Conservation (phyloP, 2,888 invertebrate genomes). For the Biston betularia region DNA sequence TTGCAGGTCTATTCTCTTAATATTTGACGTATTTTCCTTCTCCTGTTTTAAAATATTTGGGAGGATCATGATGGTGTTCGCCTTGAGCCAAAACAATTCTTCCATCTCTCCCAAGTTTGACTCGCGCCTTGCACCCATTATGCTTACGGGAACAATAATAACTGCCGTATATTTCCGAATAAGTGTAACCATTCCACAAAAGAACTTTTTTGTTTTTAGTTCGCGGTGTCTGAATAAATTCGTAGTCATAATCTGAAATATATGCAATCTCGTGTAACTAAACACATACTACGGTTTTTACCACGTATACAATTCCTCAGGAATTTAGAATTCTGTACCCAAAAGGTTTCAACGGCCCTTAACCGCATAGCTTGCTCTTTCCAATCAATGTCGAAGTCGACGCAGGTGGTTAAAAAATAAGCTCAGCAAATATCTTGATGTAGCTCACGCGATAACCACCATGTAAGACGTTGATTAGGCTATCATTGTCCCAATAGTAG, state of each 20-base stretch:
- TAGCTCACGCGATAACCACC: too few species aligned
- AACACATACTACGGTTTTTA: too few species aligned
- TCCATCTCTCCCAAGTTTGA: constrained; percentile 28
- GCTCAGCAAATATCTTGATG: too few species aligned
- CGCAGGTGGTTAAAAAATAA: too few species aligned
- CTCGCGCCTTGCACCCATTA: constrained; percentile 15
- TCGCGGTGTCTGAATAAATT: constrained; percentile 24
- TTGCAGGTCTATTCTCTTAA: too few species aligned
- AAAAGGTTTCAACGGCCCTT: too few species aligned
- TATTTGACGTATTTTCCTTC: constrained; percentile 3
- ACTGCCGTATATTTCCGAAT: constrained; percentile 28
- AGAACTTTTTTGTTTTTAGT: constrained; percentile 10
- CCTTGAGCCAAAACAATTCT: constrained; percentile 13
- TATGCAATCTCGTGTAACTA: not conserved
- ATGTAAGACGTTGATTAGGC: too few species aligned
- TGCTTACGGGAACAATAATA: constrained; percentile 37
- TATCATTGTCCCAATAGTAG: too few species aligned
- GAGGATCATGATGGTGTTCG: constrained; percentile 22
- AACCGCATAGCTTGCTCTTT: too few species aligned
- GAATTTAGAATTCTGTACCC: too few species aligned
- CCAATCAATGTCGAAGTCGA: too few species aligned
- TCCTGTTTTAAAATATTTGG: constrained; percentile 14
- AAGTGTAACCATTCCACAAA: constrained; percentile 32
- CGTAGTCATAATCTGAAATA: constrained; percentile 15
- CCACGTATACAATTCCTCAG: too few species aligned